phyloP scores from a whole-genome alignment of 1,140 invertebrate species.

The Penaeus indicus region DNA sequence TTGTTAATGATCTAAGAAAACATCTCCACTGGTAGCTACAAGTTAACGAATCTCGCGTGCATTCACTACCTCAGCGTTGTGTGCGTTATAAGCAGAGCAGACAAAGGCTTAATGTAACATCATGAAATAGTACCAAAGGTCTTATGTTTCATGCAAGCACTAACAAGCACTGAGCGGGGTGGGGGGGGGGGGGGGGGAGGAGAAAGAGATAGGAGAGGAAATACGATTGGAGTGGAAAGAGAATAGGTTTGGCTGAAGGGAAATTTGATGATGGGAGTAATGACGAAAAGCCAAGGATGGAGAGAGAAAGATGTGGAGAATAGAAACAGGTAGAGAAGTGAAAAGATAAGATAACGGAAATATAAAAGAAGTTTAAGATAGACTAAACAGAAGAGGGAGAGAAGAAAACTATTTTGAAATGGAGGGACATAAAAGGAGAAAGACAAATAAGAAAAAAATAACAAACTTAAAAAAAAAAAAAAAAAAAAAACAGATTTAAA shows the following conservation, averaged over 20 bases:
- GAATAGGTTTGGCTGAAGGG: conserved; percentile 12
- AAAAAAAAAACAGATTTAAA: neutral
- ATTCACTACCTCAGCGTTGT: too few species aligned
- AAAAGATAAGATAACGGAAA: neutral
- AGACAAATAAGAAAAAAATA: neutral
- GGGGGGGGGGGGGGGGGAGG: neutral
- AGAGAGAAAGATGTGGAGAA: neutral
- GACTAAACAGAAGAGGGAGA: neutral
- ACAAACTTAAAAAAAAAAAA: neutral
- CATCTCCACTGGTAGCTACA: too few species aligned
- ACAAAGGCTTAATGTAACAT: too few species aligned
- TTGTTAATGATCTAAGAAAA: neutral
- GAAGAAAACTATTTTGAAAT: neutral
- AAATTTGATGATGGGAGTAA: neutral
- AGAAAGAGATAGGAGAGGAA: neutral
- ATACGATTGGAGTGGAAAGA: neutral
- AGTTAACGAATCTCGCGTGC: too few species aligned
- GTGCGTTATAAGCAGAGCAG: too few species aligned
- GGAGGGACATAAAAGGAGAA: neutral
- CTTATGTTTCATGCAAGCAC: neutral
- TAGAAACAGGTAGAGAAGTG: neutral
- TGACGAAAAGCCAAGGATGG: neutral
- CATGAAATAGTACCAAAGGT: too few species aligned
- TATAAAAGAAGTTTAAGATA: neutral
- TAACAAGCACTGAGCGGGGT: neutral